A percentile compares a stretch with the other conserved stretches of the same genome.
phyloP scores from a whole-genome alignment of 2,113 vertebrate genomes.

The Saguinus midas region DNA sequence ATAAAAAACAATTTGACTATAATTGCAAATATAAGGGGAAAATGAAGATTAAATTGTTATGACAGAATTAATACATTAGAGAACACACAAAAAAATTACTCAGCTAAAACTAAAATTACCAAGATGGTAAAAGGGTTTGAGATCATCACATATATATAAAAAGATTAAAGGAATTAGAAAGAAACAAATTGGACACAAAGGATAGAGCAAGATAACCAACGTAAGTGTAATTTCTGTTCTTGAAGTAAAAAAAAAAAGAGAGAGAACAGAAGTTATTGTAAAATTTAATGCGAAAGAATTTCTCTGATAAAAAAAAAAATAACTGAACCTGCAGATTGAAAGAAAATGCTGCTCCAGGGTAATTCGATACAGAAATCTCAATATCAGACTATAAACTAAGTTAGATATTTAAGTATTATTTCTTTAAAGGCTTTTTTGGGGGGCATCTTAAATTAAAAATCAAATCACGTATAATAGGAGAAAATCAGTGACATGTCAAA shows the following conservation, averaged over 20 bases:
- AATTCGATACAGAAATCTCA: neutral
- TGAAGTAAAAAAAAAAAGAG: neutral
- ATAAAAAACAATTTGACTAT: neutral
- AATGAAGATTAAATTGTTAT: neutral
- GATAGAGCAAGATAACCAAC: neutral
- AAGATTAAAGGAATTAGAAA: neutral
- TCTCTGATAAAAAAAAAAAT: neutral
- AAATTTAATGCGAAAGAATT: neutral
- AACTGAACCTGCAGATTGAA: neutral
- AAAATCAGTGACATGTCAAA: neutral
- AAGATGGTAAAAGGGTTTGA: neutral
- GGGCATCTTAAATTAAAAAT: neutral
- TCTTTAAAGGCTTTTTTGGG: neutral
- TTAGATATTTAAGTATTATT: neutral
- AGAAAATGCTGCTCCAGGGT: neutral
- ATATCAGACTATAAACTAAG: neutral
- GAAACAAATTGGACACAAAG: neutral
- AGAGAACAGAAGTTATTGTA: neutral
- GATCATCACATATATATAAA: neutral
- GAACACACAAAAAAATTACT: neutral
- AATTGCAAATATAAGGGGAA: neutral
- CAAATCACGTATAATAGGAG: neutral
- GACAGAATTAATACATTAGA: conserved; percentile 3
- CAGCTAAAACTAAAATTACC: neutral
- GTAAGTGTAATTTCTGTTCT: neutral